Conservation (phyloP, 2,888 invertebrate species). For the Erebia aethiops region DNA sequence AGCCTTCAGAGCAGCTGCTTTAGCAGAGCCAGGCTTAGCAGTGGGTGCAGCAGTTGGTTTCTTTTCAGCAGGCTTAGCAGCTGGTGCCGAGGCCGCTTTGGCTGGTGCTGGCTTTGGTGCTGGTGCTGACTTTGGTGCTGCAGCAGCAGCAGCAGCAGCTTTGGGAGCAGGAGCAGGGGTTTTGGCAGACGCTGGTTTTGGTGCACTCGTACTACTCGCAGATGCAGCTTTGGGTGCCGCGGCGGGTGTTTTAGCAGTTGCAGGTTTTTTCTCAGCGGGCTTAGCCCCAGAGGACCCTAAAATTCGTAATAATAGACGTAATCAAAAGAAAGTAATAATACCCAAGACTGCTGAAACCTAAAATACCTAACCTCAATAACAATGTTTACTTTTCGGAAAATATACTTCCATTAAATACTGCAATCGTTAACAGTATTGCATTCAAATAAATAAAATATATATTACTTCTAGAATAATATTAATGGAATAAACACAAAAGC, state of each 20-base stretch:
- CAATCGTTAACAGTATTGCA: neutral
- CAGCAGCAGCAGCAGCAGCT: conserved; percentile 56
- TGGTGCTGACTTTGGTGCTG: conserved; percentile 73
- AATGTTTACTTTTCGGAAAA: neutral
- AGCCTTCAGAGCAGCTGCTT: conserved; percentile 75
- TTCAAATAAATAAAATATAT: neutral
- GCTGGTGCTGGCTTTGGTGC: conserved; percentile 75
- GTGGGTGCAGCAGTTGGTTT: conserved; percentile 67
- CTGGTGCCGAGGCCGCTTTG: conserved; percentile 70
- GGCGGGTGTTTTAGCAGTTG: conserved; percentile 72
- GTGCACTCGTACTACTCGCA: conserved; percentile 49
- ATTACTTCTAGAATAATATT: neutral
- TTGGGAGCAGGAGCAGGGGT: conserved; percentile 71
- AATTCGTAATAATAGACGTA: too few relatives aligned
- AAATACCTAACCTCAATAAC: conserved; percentile 9
- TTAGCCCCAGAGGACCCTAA: conserved; percentile 69
- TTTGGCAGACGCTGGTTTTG: conserved; percentile 69
- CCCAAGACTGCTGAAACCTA: neutral
- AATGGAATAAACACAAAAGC: neutral
- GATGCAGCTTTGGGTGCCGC: conserved; percentile 72
- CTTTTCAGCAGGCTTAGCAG: conserved; percentile 68
- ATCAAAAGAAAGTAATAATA: neutral
- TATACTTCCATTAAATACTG: neutral
- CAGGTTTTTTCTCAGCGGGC: conserved; percentile 74
- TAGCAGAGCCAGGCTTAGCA: conserved; percentile 80